Percentiles rank a stretch among this genome's conserved stretches.
These are phyloP conservation scores for Tenrec ecaudatus DNA, from an alignment of 2,113 vertebrate species.

Conservation along the genomic window DNA sequence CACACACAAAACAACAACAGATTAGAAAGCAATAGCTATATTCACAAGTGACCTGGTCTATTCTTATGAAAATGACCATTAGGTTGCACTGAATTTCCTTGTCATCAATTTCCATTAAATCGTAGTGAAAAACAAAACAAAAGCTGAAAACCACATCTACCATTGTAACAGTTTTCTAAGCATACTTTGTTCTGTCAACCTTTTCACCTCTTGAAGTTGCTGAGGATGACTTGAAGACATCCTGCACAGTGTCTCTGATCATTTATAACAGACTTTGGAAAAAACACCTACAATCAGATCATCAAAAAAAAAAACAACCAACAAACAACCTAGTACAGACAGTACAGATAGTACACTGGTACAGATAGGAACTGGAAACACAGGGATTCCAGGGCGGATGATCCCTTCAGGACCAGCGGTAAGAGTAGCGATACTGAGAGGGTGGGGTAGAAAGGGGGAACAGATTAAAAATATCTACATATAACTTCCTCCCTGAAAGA, in stretches of 20 bases:
- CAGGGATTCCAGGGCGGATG: too few species aligned
- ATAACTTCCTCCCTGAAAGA: too few species aligned
- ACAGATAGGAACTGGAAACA: too few species aligned
- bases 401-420: too few species aligned
- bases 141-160: neutral
- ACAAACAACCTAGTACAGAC: too few species aligned
- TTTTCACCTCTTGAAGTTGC: slow-evolving; percentile 32
- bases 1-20: too few species aligned
- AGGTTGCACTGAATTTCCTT: slow-evolving; percentile 7
- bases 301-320: too few species aligned
- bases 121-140: neutral
- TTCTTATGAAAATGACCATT: slow-evolving; percentile 40
- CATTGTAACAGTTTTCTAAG: slow-evolving; percentile 32
- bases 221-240: slow-evolving; percentile 19
- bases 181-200: slow-evolving; percentile 39
- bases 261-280: neutral
- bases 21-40: neutral
- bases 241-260: neutral
- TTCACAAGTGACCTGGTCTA: neutral
- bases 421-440: too few species aligned
- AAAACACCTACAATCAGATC: neutral
- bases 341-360: too few species aligned
- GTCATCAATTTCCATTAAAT: slow-evolving; percentile 20
- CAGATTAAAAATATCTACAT: too few species aligned
- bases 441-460: too few species aligned